Percentiles rank a stretch among this genome's conserved stretches.
Evolutionary conservation across 2,797 vertebrate genomes (phyloP).

Genomic region (Micrastur ruficollis): DNA sequence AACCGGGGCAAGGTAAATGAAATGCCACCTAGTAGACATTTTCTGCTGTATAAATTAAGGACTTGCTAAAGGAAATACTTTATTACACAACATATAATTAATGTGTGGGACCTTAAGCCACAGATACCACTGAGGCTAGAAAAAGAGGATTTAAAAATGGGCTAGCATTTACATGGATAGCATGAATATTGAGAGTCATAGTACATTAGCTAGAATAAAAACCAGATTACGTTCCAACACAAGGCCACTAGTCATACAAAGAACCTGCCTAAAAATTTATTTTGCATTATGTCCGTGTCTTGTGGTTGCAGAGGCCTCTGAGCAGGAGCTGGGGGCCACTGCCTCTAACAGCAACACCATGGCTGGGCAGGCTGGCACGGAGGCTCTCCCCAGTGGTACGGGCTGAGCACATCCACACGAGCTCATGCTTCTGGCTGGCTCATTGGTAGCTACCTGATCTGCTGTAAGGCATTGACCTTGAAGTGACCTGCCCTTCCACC

Average conservation of each 20-base stretch:
- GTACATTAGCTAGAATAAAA: neutral
- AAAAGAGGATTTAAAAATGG: neutral
- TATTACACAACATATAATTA: constrained; percentile 11
- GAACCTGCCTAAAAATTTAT: neutral
- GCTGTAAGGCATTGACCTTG: neutral
- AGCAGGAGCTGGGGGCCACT: neutral
- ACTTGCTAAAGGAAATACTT: constrained; percentile 34
- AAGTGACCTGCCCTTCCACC: neutral
- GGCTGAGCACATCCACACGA: neutral
- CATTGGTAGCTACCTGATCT: neutral
- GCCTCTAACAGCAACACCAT: neutral
- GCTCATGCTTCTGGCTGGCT: neutral
- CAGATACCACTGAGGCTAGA: constrained; percentile 18
- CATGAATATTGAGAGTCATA: neutral
- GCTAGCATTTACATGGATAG: neutral
- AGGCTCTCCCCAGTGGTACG: fast-evolving
- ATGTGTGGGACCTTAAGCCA: neutral
- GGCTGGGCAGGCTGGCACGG: neutral
- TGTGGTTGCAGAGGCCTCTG: neutral
- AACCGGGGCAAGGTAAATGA: neutral
- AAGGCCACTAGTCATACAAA: neutral
- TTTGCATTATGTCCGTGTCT: neutral
- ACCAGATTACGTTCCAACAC: fast-evolving
- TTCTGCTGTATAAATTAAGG: constrained; percentile 21
- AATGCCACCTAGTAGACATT: neutral